phyloP scores from a whole-genome alignment of 2,113 vertebrate genomes.

The Poeciliopsis prolifica region DNA sequence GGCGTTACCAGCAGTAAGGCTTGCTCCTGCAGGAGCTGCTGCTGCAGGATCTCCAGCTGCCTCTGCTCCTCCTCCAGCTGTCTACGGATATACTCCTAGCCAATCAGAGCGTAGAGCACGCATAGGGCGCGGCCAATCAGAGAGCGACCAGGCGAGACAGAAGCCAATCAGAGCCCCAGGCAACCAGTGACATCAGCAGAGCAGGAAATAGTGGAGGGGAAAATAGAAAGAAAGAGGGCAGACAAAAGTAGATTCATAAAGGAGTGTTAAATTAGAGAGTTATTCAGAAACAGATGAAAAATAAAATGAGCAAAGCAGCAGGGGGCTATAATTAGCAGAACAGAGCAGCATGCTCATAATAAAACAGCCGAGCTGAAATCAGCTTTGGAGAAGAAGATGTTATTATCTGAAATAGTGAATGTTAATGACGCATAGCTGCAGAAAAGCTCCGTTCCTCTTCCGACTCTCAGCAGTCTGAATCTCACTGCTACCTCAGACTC shows the following conservation, averaged over 20 bases:
- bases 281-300: slow-evolving; percentile 38
- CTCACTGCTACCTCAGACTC: background rate
- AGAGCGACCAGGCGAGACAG: slow-evolving; percentile 17
- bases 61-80: slow-evolving; percentile 99
- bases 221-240: slow-evolving; percentile 30
- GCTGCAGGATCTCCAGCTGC: slow-evolving; percentile 99
- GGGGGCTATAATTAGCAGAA: slow-evolving; percentile 35
- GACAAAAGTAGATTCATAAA: slow-evolving; percentile 41
- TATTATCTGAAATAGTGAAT: background rate
- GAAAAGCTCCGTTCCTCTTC: background rate
- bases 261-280: slow-evolving; percentile 51
- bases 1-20: slow-evolving; percentile 95
- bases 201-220: slow-evolving; percentile 58
- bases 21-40: slow-evolving; percentile 99
- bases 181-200: slow-evolving; percentile 63
- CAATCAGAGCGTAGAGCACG: slow-evolving; percentile 64
- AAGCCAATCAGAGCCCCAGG: slow-evolving; percentile 56
- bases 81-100: slow-evolving; percentile 98
- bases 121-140: slow-evolving; percentile 62
- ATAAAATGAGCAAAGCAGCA: slow-evolving; percentile 31
- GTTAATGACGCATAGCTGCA: background rate
- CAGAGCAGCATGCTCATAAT: slow-evolving; percentile 25
- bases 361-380: slow-evolving; percentile 21
- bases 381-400: slow-evolving; percentile 14
- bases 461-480: background rate